phyloP scores from a whole-genome alignment of 2,797 vertebrate species.

The Thunnus albacares region DNA sequence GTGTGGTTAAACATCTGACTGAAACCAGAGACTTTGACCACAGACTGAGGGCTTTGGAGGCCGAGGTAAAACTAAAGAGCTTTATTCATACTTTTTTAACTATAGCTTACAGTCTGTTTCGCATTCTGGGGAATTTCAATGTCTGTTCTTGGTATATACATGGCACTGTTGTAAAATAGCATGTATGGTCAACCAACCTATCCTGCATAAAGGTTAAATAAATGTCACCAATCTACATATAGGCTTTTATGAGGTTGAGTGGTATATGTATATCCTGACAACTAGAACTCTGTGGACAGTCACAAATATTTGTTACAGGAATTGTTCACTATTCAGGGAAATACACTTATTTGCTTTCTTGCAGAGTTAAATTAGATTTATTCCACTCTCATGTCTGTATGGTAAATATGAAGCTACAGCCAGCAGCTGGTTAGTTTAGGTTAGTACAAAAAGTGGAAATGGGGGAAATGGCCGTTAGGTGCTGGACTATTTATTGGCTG shows the following conservation, averaged over 20 bases:
- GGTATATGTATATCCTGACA: background rate
- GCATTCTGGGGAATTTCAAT: background rate
- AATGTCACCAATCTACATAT: constrained; percentile 12
- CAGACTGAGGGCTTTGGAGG: constrained; percentile 88
- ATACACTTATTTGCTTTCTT: background rate
- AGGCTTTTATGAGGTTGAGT: background rate
- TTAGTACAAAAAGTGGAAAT: background rate
- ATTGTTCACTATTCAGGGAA: too few species aligned
- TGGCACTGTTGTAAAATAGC: background rate
- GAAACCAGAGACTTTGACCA: constrained; percentile 88
- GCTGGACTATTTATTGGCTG: background rate
- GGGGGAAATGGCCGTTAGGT: background rate
- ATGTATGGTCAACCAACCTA: background rate
- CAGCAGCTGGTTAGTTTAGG: background rate
- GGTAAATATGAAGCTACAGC: too few species aligned
- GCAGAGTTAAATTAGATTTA: background rate
- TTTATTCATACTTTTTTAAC: background rate
- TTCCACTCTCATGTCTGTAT: too few species aligned
- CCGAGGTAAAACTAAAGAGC: constrained; percentile 80
- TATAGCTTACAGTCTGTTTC: background rate
- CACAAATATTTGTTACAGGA: background rate
- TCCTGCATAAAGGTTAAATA: background rate
- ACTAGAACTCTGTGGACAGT: background rate
- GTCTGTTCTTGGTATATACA: background rate
- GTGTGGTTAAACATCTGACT: constrained; percentile 85